These are phyloP conservation scores for Varroa destructor DNA, from an alignment of 1,140 invertebrate species.

Conservation along the genomic window DNA sequence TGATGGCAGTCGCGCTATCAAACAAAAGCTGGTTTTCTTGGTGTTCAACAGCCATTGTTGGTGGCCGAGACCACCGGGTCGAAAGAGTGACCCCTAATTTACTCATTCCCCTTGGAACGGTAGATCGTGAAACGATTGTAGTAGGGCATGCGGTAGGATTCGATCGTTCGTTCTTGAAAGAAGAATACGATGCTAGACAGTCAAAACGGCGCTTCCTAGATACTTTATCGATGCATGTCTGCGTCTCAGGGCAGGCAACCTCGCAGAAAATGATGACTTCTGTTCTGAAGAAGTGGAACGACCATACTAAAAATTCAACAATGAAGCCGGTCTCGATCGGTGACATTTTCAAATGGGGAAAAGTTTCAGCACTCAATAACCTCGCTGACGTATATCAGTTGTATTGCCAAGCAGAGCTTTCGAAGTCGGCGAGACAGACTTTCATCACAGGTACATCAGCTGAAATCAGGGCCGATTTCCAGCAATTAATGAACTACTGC, in stretches of 20 bases:
- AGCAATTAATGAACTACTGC: constrained; percentile 78
- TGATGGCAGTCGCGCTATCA: constrained; percentile 77
- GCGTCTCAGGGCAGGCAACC: constrained; percentile 82
- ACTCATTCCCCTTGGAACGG: not conserved
- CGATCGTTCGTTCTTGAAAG: constrained; percentile 76
- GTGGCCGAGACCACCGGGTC: constrained; percentile 37
- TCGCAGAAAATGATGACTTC: constrained; percentile 69
- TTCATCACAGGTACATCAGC: constrained; percentile 70
- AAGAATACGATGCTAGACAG: constrained; percentile 75
- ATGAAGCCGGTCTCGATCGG: not conserved
- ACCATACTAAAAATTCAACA: constrained; percentile 29
- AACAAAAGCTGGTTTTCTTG: constrained; percentile 72
- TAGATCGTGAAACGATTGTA: constrained; percentile 46
- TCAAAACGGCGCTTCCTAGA: constrained; percentile 70
- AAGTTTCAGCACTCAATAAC: constrained; percentile 73
- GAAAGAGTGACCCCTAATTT: not conserved
- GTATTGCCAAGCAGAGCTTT: constrained; percentile 45
- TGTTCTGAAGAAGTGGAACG: constrained; percentile 33
- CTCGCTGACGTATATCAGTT: constrained; percentile 68
- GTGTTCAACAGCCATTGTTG: constrained; percentile 46
- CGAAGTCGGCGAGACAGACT: constrained; percentile 62
- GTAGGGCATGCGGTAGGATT: constrained; percentile 95
- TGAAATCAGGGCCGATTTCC: constrained; percentile 63
- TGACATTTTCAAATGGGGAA: constrained; percentile 49
- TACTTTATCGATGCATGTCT: constrained; percentile 94